These are phyloP conservation scores for Herminia tarsipennalis DNA, from an alignment of 2,888 invertebrate genomes.

Conservation along the genomic window DNA sequence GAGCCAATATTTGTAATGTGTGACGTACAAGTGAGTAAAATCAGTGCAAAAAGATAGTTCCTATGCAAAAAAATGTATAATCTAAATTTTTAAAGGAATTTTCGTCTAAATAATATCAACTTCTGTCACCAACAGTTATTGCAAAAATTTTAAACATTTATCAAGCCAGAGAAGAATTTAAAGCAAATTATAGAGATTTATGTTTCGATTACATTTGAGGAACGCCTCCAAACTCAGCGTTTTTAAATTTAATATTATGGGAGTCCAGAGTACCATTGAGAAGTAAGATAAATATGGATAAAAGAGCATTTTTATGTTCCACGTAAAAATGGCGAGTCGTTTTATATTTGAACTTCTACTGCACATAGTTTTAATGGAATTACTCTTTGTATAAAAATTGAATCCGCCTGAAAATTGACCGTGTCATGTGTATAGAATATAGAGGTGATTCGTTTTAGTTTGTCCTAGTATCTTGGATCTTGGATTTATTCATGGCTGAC, in stretches of 20 bases:
- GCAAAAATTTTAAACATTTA: conserved; percentile 29
- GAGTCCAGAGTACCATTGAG: conserved; percentile 32
- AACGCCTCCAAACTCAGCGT: conserved; percentile 33
- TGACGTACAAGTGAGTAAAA: too few relatives aligned
- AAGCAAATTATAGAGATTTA: conserved; percentile 44
- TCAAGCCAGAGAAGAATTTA: conserved; percentile 29
- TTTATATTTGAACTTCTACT: too few relatives aligned
- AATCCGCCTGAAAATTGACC: too few relatives aligned
- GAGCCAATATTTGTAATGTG: too few relatives aligned
- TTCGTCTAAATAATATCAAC: too few relatives aligned
- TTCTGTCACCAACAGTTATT: conserved; percentile 13
- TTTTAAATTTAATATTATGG: conserved; percentile 40
- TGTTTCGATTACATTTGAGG: conserved; percentile 39
- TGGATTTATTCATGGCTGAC: too few relatives aligned
- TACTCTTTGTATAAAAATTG: too few relatives aligned
- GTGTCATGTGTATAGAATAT: background rate
- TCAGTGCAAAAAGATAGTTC: too few relatives aligned
- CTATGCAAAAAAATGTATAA: too few relatives aligned
- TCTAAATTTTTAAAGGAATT: too few relatives aligned
- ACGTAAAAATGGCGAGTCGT: conserved; percentile 4
- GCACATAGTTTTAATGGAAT: too few relatives aligned
- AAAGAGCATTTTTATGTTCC: conserved; percentile 33
- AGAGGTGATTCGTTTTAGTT: background rate
- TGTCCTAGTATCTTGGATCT: background rate
- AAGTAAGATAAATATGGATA: conserved; percentile 27